Conservation (phyloP, 1,140 invertebrate species). For the Acromyrmex charruanus region DNA sequence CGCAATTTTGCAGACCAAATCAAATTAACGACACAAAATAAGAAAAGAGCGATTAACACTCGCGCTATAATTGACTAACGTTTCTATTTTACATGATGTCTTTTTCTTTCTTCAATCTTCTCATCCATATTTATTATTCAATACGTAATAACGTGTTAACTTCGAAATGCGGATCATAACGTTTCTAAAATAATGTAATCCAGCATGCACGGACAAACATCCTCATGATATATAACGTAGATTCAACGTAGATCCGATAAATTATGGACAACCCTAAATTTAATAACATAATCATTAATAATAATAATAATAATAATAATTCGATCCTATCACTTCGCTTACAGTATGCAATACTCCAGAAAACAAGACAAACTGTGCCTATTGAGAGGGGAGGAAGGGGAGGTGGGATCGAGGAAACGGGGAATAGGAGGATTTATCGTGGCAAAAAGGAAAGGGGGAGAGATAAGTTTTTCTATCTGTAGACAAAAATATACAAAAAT, state of each 20-base stretch:
- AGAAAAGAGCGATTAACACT: conserved; percentile 80
- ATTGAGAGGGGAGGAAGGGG: neutral
- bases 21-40: conserved; percentile 59
- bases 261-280: conserved; percentile 86
- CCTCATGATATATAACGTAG: conserved; percentile 65
- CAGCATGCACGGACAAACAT: conserved; percentile 59
- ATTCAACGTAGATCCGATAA: conserved; percentile 75
- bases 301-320: conserved; percentile 77
- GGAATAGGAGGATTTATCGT: conserved; percentile 45
- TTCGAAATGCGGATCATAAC: conserved; percentile 46
- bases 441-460: conserved; percentile 27
- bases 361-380: conserved; percentile 80
- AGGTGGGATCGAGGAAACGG: neutral
- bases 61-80: conserved; percentile 85
- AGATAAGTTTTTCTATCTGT: conserved; percentile 64
- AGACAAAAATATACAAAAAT: conserved; percentile 85
- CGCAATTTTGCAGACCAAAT: conserved; percentile 61
- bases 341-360: conserved; percentile 74
- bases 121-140: conserved; percentile 49
- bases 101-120: conserved; percentile 56
- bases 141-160: conserved; percentile 52
- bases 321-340: conserved; percentile 76
- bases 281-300: conserved; percentile 72
- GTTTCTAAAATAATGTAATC: conserved; percentile 35
- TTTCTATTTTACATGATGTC: conserved; percentile 81